Evolutionary conservation across 2,888 invertebrate species (phyloP).

Genomic region (Microdon myrmicae): DNA sequence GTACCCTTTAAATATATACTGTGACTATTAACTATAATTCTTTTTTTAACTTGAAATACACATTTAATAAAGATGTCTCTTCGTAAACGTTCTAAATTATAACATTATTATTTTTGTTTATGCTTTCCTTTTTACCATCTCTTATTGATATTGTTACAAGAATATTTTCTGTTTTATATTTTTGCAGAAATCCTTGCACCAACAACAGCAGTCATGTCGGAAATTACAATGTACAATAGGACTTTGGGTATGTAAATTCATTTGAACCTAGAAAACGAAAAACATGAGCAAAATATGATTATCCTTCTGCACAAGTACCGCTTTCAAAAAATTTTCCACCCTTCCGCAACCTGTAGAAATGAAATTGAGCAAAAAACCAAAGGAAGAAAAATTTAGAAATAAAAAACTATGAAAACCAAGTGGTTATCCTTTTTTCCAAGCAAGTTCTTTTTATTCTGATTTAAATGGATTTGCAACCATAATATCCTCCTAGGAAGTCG

Average conservation of each 20-base stretch:
- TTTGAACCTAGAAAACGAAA: constrained; percentile 2
- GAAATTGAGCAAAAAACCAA: constrained; percentile 7
- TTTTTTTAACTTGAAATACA: no score
- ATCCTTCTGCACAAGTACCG: constrained; percentile 49
- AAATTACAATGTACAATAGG: constrained; percentile 64
- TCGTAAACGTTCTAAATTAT: no score
- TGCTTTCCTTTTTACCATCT: constrained; percentile 1
- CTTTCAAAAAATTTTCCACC: constrained; percentile 48
- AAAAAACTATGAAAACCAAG: constrained; percentile 32
- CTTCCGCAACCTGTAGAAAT: constrained; percentile 38
- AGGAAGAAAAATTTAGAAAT: constrained; percentile 8
- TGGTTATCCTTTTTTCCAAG: constrained; percentile 16
- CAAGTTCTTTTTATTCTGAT: constrained; percentile 31
- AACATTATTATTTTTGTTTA: constrained; percentile 18
- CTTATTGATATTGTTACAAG: background rate
- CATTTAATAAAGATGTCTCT: no score
- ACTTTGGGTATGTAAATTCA: constrained; percentile 59
- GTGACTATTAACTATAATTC: no score
- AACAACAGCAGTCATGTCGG: constrained; percentile 77
- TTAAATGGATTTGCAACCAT: constrained; percentile 33
- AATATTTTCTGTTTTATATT: constrained; percentile 35
- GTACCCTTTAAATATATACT: no score
- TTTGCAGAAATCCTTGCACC: constrained; percentile 86
- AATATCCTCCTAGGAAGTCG: constrained; percentile 20
- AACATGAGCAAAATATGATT: constrained; percentile 27